Evolutionary conservation across 2,888 invertebrate species (phyloP), one percentile per base, ranked within the genome.

Genomic region (Amphipoea oculea): DNA sequence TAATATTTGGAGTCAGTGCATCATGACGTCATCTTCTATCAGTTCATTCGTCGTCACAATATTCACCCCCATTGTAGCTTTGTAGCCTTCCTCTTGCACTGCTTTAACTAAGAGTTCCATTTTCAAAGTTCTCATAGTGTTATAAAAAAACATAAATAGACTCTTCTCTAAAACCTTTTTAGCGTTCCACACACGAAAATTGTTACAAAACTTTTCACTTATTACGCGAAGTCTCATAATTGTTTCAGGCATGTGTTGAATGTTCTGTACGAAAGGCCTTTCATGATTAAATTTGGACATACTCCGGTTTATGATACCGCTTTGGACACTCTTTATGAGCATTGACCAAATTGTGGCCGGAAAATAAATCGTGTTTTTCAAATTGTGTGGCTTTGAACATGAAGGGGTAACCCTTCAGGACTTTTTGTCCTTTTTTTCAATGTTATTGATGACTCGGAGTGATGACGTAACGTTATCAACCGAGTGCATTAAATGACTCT

Each of bases 281-380:
- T 78, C 48, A 73, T 80, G 73, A 86, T 86, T 76, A 83, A 86
- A 80, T 74, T 63, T 74, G 36, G 66, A 65, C 12, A 4, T 23
- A 23, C n/a, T 78, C 62, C 65, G 2, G 65, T 63, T 76, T 66
- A 76, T 83, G 71, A 66, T 65, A 66, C 1, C 12, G 71, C 29
- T 60, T 83, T 83, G 23, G 60, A 48, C 54, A 7, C 40, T 62
- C 20, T 63, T 78, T 65, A 66, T 82, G 69, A 66, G 20, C 40
- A 42, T 36, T 75, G 62, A 51, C 48, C 42, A 69, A 77, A 81
- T 82, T 81, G 54, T 14, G 62, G 4, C 7, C 7, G 14, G 63
- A 20, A 70, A 66, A 60, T 48, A 12, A 40, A 48, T 48, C 17
- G 36, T 65, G 74, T 72, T 81, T 68, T 74, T 62, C 4, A 57